Percentiles rank a stretch among this genome's conserved stretches.
phyloP scores from a whole-genome alignment of 2,113 vertebrate species.

The Scomber colias region DNA sequence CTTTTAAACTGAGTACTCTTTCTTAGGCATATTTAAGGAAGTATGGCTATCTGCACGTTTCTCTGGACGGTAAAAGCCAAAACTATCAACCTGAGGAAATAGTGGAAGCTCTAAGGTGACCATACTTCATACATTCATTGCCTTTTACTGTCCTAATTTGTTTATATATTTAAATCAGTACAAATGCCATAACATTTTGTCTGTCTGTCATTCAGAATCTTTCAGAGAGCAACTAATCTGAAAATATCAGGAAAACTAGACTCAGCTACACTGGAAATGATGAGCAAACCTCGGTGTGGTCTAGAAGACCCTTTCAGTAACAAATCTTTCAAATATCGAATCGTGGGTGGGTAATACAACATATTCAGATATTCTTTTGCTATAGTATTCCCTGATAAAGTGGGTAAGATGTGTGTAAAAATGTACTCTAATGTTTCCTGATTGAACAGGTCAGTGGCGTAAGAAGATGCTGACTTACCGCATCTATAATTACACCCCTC shows the following conservation, averaged over 20 bases:
- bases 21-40: slow-evolving; percentile 81
- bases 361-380: neutral
- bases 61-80: slow-evolving; percentile 75
- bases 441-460: slow-evolving; percentile 85
- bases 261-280: slow-evolving; percentile 80
- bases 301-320: slow-evolving; percentile 86
- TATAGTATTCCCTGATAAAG: neutral
- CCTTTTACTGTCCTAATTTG: too few relatives aligned
- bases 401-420: neutral
- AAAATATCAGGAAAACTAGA: slow-evolving; percentile 83
- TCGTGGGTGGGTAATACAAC: slow-evolving; percentile 81
- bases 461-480: slow-evolving; percentile 88
- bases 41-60: slow-evolving; percentile 87
- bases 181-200: neutral
- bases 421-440: neutral
- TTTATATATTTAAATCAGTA: neutral
- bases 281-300: slow-evolving; percentile 89
- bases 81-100: slow-evolving; percentile 77
- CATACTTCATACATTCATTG: neutral
- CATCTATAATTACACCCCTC: slow-evolving; percentile 85
- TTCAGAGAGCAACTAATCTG: slow-evolving; percentile 85
- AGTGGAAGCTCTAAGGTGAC: slow-evolving; percentile 83
- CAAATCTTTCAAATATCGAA: slow-evolving; percentile 82
- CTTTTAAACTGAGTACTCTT: neutral
- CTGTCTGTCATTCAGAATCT: slow-evolving; percentile 60